Percentiles rank a stretch among this genome's conserved stretches.
Conservation (phyloP, 2,113 vertebrate species). For the Chloropsis hardwickii region DNA sequence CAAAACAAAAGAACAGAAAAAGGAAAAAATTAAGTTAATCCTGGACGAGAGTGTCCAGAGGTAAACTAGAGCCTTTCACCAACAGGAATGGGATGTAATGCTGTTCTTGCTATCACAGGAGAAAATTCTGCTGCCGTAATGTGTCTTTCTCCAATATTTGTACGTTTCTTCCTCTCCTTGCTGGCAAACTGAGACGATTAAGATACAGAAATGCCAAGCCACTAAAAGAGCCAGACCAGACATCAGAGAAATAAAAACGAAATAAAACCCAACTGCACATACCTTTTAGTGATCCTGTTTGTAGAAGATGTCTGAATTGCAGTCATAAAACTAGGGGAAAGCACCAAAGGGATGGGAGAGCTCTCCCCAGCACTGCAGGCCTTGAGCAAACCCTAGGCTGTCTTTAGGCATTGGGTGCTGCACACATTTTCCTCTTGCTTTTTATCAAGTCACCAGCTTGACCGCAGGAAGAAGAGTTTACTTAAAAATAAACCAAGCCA, state of each 20-base stretch:
- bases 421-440: not conserved
- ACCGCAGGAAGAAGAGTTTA: not conserved
- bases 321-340: not conserved
- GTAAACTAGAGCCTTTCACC: not conserved
- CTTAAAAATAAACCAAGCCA: not conserved
- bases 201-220: slow-evolving; percentile 39
- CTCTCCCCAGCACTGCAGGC: not conserved
- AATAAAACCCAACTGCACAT: not conserved
- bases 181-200: not conserved
- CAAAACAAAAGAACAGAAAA: slow-evolving; percentile 6
- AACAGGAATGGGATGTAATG: accelerated
- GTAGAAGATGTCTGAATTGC: not conserved
- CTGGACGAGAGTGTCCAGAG: not conserved
- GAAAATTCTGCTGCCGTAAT: not conserved
- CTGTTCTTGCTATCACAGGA: not conserved
- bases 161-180: not conserved
- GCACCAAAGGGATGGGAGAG: not conserved
- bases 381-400: not conserved
- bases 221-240: not conserved
- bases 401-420: not conserved
- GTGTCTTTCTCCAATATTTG: not conserved
- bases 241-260: slow-evolving; percentile 17
- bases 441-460: not conserved
- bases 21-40: slow-evolving; percentile 19
- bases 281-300: slow-evolving; percentile 40